phyloP scores from a whole-genome alignment of 2,113 vertebrate species.

The Bubo bubo region DNA sequence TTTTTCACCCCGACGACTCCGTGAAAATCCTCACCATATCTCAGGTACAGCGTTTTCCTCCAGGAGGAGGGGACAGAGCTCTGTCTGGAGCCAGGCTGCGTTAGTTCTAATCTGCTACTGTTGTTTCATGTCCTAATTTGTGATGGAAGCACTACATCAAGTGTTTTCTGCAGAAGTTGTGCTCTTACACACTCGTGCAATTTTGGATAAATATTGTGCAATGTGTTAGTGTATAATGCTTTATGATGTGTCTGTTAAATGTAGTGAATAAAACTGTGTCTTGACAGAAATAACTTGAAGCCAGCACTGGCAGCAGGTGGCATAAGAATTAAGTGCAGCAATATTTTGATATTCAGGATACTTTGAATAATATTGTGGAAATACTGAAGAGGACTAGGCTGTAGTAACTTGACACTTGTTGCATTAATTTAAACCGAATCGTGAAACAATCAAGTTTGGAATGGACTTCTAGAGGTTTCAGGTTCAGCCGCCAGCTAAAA shows the following conservation, averaged over 20 bases:
- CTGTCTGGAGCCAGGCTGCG: background rate
- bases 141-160: background rate
- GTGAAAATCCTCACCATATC: slow-evolving; percentile 88
- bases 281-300: background rate
- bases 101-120: background rate
- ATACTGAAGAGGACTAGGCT: background rate
- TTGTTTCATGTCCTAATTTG: background rate
- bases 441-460: rapidly evolving
- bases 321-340: background rate
- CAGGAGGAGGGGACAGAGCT: background rate
- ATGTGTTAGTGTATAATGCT: rapidly evolving
- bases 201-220: background rate
- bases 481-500: background rate
- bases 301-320: background rate
- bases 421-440: rapidly evolving
- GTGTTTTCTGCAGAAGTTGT: background rate
- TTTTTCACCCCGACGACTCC: slow-evolving; percentile 82
- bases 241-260: background rate
- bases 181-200: rapidly evolving
- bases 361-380: background rate
- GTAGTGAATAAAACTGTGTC: rapidly evolving
- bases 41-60: slow-evolving; percentile 75
- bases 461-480: background rate
- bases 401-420: background rate
- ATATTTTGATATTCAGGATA: rapidly evolving